phyloP scores from a whole-genome alignment of 1,140 invertebrate species.

The Ylistrum balloti region DNA sequence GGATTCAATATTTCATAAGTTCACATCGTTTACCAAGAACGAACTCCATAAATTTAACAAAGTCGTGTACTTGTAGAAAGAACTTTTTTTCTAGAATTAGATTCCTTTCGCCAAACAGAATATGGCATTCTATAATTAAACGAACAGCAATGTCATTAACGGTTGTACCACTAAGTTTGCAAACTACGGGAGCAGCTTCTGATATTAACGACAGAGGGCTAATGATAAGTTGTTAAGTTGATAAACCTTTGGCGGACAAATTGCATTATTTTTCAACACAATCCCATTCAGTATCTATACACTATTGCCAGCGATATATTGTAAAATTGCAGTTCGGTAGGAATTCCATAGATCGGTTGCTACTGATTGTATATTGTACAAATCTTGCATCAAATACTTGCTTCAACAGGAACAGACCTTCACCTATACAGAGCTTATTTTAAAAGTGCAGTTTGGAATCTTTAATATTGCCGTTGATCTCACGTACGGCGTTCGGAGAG shows the following conservation, averaged over 20 bases:
- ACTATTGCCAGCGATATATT: neutral
- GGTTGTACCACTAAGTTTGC: neutral
- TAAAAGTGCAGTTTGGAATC: neutral
- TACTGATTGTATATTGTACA: neutral
- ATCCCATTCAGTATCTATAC: too few species aligned
- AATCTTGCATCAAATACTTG: neutral
- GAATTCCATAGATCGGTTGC: neutral
- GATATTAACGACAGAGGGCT: neutral
- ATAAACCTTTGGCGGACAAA: too few species aligned
- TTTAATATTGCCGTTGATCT: neutral
- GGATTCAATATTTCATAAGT: too few species aligned
- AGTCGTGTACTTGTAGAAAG: neutral
- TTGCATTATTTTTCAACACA: too few species aligned
- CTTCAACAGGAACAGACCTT: neutral
- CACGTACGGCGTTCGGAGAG: neutral
- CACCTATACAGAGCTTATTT: neutral
- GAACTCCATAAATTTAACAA: neutral
- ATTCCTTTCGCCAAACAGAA: too few species aligned
- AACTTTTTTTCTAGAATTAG: neutral
- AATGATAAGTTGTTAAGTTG: too few species aligned
- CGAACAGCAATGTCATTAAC: neutral
- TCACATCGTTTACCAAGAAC: too few species aligned
- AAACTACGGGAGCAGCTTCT: neutral
- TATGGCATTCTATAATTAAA: neutral
- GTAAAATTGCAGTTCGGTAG: neutral